Evolutionary conservation across 2,888 invertebrate genomes (phyloP).

Genomic region (Zelleria hepariella): DNA sequence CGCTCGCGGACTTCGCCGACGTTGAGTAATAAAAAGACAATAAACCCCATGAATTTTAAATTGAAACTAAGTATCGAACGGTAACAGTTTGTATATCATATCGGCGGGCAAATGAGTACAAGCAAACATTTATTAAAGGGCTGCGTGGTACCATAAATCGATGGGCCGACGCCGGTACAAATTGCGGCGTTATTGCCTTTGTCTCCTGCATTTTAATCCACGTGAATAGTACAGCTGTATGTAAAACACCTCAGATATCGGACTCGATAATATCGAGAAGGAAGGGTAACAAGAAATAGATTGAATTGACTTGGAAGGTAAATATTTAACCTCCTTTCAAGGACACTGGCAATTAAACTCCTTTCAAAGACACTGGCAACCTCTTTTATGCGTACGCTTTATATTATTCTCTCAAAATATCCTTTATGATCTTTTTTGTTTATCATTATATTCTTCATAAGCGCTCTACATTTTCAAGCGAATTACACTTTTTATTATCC

Average conservation of each 20-base stretch:
- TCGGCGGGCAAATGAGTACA: slow-evolving; percentile 12
- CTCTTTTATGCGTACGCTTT: no score
- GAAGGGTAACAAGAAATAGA: no score
- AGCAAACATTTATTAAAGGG: slow-evolving; percentile 18
- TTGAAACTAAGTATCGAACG: slow-evolving; percentile 2
- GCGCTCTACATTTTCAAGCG: background rate
- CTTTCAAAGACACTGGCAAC: background rate
- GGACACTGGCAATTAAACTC: background rate
- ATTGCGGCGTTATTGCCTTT: slow-evolving; percentile 7
- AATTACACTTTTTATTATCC: no score
- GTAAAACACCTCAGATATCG: background rate
- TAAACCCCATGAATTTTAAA: slow-evolving; percentile 11
- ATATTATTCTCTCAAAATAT: no score
- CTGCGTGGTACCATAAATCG: slow-evolving; percentile 17
- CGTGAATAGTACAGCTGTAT: background rate
- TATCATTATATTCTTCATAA: no score
- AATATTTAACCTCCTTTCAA: no score
- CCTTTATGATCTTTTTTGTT: no score
- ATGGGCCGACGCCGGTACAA: slow-evolving; percentile 14
- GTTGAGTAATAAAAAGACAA: background rate
- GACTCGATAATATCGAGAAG: no score
- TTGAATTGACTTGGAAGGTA: no score
- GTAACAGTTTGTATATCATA: slow-evolving; percentile 6
- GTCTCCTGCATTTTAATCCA: background rate
- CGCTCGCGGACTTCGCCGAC: no score